Conservation (phyloP, 2,888 invertebrate species). For the Polyploca ridens region DNA sequence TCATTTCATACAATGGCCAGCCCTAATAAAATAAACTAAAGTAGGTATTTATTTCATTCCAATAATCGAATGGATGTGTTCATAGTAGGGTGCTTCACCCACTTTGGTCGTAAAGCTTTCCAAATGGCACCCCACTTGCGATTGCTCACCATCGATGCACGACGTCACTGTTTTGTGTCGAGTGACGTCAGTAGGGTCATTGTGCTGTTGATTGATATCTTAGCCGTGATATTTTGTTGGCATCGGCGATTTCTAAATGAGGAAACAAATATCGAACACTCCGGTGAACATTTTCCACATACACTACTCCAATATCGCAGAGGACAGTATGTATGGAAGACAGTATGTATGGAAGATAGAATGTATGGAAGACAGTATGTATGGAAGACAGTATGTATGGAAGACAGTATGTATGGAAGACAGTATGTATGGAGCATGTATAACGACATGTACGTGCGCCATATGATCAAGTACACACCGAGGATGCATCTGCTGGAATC, state of each 20-base stretch:
- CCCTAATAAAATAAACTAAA: slow-evolving; percentile 1
- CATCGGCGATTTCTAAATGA: background rate
- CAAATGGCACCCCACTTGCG: slow-evolving; percentile 7
- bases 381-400: too few species aligned
- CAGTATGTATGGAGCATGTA: too few species aligned
- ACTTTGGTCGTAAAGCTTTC: background rate
- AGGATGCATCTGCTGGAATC: too few species aligned
- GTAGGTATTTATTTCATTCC: slow-evolving; percentile 9
- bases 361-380: too few species aligned
- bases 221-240: background rate
- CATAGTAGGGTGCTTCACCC: slow-evolving; percentile 1
- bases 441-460: too few species aligned
- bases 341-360: too few species aligned
- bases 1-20: background rate
- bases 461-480: too few species aligned
- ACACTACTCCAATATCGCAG: too few species aligned
- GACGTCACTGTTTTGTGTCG: slow-evolving; percentile 3
- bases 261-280: background rate
- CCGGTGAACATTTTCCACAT: too few species aligned
- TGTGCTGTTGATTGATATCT: slow-evolving; percentile 4
- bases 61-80: slow-evolving; percentile 7
- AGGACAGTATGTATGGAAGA: too few species aligned
- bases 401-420: too few species aligned
- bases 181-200: background rate
- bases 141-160: background rate